phyloP scores from a whole-genome alignment of 2,113 vertebrate species.

The Aythya baeri region DNA sequence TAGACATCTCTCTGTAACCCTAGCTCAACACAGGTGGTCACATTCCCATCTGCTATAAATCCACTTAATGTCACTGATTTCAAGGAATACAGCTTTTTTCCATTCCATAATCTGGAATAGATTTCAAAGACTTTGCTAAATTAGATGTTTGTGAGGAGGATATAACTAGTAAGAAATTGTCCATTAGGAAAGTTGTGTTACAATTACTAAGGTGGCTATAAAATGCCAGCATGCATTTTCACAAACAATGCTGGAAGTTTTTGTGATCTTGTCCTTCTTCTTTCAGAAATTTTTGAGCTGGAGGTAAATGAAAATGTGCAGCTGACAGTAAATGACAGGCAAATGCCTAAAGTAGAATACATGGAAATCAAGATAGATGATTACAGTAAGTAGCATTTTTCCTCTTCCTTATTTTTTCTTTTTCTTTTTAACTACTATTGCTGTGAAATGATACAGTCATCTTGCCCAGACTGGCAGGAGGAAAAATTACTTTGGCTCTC shows the following conservation, averaged over 20 bases:
- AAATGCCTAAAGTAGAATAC: constrained; percentile 93
- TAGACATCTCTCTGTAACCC: background rate
- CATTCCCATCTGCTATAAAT: background rate
- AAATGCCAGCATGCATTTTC: constrained; percentile 16
- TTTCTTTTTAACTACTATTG: background rate
- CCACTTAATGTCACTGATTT: background rate
- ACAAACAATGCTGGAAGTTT: background rate
- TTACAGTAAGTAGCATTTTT: constrained; percentile 84
- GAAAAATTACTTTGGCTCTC: constrained; percentile 23
- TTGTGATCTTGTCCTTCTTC: background rate
- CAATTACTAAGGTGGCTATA: background rate
- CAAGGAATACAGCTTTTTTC: background rate
- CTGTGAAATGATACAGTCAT: constrained; percentile 26
- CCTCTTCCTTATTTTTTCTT: background rate
- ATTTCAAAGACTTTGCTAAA: background rate
- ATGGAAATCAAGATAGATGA: constrained; percentile 84
- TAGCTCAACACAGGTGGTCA: background rate
- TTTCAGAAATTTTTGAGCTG: constrained; percentile 86
- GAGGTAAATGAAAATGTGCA: constrained; percentile 89
- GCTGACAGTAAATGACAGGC: constrained; percentile 80
- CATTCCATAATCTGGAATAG: background rate
- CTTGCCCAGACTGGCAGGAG: background rate
- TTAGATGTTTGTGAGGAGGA: background rate
- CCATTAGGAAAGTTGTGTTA: background rate
- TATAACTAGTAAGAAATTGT: background rate